Conservation (phyloP, 2,113 vertebrate genomes). For the Hemichromis elongatus region DNA sequence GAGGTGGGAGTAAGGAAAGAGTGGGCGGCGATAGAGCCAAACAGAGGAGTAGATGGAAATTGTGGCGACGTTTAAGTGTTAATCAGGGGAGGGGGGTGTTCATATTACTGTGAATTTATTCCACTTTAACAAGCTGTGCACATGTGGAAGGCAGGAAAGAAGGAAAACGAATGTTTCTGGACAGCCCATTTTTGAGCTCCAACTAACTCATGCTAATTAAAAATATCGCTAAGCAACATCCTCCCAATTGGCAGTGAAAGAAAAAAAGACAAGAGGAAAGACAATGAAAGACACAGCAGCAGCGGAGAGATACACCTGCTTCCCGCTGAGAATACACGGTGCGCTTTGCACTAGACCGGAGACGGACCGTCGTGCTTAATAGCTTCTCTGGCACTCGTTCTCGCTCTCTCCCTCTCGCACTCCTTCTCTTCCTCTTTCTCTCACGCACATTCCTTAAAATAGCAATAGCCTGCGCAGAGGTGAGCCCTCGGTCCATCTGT, state of each 20-base stretch:
- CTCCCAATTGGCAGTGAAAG: neutral
- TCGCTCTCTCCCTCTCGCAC: neutral
- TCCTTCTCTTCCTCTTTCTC: neutral
- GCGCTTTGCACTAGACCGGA: constrained; percentile 19
- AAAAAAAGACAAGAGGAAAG: neutral
- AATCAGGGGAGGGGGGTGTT: neutral
- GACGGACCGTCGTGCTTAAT: neutral
- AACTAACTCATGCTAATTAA: constrained; percentile 31
- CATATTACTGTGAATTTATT: constrained; percentile 16
- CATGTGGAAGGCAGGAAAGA: neutral
- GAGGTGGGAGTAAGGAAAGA: neutral
- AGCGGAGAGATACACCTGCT: constrained; percentile 54
- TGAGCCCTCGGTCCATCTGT: constrained; percentile 37
- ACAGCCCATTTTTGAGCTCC: neutral
- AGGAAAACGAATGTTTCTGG: neutral
- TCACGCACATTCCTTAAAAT: constrained; percentile 42
- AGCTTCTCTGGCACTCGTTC: neutral
- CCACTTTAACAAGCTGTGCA: constrained; percentile 32
- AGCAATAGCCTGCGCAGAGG: constrained; percentile 27
- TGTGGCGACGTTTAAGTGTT: neutral
- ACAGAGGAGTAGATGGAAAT: neutral
- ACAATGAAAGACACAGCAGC: neutral
- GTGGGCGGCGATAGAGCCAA: neutral
- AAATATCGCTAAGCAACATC: constrained; percentile 1
- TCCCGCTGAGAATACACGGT: constrained; percentile 49